Evolutionary conservation across 2,888 invertebrate genomes (phyloP).

Genomic region (Idaea straminata): DNA sequence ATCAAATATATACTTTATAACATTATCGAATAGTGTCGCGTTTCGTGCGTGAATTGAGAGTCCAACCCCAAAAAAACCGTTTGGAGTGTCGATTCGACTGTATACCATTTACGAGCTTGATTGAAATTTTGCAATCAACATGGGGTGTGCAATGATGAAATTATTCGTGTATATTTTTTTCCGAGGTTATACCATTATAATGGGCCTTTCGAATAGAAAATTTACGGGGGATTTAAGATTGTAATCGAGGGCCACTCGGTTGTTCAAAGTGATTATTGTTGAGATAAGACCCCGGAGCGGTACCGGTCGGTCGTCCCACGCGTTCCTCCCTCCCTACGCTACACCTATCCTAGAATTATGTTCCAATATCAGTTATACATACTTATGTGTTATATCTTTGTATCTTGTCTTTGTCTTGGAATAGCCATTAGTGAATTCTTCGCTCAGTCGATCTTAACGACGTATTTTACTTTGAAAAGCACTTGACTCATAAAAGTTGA

Average conservation of each 20-base stretch:
- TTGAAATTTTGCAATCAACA: slow-evolving; percentile 80
- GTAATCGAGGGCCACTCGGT: slow-evolving; percentile 72
- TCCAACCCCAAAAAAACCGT: slow-evolving; percentile 73
- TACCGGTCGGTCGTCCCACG: slow-evolving; percentile 66
- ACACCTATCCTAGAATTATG: slow-evolving; percentile 21
- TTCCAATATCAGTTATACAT: slow-evolving; percentile 32
- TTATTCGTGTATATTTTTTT: slow-evolving; percentile 77
- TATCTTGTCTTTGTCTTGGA: slow-evolving; percentile 33
- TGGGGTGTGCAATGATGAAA: slow-evolving; percentile 74
- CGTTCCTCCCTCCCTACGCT: slow-evolving; percentile 27
- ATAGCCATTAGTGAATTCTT: slow-evolving; percentile 34
- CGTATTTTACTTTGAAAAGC: slow-evolving; percentile 30
- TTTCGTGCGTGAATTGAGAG: slow-evolving; percentile 30
- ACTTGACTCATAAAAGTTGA: slow-evolving; percentile 33
- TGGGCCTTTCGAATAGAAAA: slow-evolving; percentile 68
- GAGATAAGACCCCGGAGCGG: slow-evolving; percentile 66
- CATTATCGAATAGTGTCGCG: slow-evolving; percentile 36
- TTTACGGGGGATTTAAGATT: slow-evolving; percentile 77
- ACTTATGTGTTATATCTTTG: slow-evolving; percentile 33
- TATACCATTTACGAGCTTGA: slow-evolving; percentile 77
- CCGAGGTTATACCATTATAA: slow-evolving; percentile 71
- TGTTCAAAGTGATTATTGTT: slow-evolving; percentile 77
- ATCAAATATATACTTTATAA: slow-evolving; percentile 38
- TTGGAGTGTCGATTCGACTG: slow-evolving; percentile 76
- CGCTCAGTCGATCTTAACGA: slow-evolving; percentile 28